Evolutionary conservation across 2,888 invertebrate species (phyloP).

Genomic region (Ormia ochracea): DNA sequence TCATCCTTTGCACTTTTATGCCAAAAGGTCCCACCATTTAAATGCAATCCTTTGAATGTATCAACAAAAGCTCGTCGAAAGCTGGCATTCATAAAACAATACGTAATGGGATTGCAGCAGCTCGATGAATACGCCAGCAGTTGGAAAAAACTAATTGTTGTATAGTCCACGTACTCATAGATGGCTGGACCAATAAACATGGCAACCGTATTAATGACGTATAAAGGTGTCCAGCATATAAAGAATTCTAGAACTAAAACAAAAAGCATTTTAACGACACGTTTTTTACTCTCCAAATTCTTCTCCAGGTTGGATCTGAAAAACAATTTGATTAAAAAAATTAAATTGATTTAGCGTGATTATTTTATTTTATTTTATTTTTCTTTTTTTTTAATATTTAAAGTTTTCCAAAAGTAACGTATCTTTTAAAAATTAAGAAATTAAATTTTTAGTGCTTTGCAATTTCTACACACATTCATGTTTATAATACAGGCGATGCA

Average conservation of each 20-base stretch:
- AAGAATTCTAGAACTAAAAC: conserved; percentile 94
- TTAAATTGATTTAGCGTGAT: neutral
- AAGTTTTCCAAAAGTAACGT: no score
- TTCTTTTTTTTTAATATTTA: no score
- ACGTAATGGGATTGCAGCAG: conserved; percentile 94
- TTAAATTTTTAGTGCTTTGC: no score
- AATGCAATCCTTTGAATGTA: conserved; percentile 80
- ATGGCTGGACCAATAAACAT: conserved; percentile 84
- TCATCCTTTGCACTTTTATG: conserved; percentile 66
- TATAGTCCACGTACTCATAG: conserved; percentile 84
- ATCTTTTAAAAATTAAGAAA: no score
- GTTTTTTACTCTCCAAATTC: conserved; percentile 74
- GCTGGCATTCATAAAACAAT: conserved; percentile 94
- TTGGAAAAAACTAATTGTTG: conserved; percentile 85
- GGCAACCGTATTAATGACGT: conserved; percentile 86
- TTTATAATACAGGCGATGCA: no score
- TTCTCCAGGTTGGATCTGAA: conserved; percentile 71
- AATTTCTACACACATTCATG: no score
- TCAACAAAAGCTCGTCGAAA: conserved; percentile 89
- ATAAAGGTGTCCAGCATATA: conserved; percentile 92
- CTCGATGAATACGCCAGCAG: conserved; percentile 88
- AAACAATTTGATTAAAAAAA: neutral
- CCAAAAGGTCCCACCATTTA: conserved; percentile 67
- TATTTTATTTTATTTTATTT: no score
- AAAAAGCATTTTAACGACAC: conserved; percentile 90